A percentile compares a stretch with the other conserved stretches of the same genome.
Conservation (phyloP, 2,113 vertebrate species). For the Vimba vimba region DNA sequence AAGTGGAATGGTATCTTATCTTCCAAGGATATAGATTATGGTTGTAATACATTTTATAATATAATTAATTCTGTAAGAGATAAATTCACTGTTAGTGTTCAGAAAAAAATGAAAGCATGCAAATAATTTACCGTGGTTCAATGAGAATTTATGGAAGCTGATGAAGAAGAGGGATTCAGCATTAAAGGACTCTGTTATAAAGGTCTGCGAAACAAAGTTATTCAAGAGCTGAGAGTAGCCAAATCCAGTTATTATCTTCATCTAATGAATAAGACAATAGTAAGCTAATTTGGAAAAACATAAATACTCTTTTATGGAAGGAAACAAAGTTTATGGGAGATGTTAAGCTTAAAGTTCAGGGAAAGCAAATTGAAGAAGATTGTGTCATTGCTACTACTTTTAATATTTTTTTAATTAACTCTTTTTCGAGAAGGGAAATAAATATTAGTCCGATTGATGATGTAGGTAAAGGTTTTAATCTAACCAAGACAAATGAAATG, state of each 20-base stretch:
- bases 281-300: background rate
- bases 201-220: conserved; percentile 1
- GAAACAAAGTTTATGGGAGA: background rate
- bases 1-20: background rate
- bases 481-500: too few relatives aligned
- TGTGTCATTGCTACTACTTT: too few relatives aligned
- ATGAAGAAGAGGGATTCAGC: too few relatives aligned
- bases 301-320: background rate
- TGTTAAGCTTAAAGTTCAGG: background rate
- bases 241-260: background rate
- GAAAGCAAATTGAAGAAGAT: background rate
- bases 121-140: background rate
- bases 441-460: too few relatives aligned
- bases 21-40: background rate
- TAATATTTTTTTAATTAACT: too few relatives aligned
- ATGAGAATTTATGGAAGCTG: background rate
- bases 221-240: background rate
- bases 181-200: background rate
- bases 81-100: background rate
- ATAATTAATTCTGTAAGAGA: too few relatives aligned
- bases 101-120: background rate
- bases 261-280: background rate
- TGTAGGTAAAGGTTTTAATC: too few relatives aligned
- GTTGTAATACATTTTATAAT: background rate
- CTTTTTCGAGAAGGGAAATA: too few relatives aligned